Evolutionary conservation across 2,113 vertebrate genomes (phyloP).

Genomic region (Psammodynastes pulverulentus): DNA sequence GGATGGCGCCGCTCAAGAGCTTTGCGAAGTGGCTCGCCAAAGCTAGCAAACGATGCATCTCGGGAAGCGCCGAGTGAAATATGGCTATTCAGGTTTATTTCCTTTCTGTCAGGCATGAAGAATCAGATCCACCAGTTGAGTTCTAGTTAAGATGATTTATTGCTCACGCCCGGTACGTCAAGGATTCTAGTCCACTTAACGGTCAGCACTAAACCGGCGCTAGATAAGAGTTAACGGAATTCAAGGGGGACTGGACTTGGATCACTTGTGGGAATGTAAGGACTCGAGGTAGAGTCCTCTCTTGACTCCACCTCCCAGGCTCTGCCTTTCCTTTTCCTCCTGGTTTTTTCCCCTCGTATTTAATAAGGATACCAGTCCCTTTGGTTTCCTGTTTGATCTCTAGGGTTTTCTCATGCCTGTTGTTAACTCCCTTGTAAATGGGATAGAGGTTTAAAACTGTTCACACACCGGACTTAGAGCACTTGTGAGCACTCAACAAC

Average conservation of each 20-base stretch:
- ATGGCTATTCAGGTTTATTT: not conserved
- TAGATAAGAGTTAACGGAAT: not conserved
- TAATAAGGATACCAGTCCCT: not conserved
- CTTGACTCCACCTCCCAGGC: not conserved
- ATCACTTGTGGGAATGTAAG: not conserved
- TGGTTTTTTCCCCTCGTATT: not conserved
- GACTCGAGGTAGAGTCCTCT: not conserved
- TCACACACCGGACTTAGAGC: too few species aligned
- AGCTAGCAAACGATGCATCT: not conserved
- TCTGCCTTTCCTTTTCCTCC: not conserved
- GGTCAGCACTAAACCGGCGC: not conserved
- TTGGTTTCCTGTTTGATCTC: not conserved
- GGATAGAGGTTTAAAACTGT: not conserved
- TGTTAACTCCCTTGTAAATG: not conserved
- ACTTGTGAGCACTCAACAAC: too few species aligned
- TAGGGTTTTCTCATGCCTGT: not conserved
- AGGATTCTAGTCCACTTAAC: not conserved
- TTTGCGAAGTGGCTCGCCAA: not conserved
- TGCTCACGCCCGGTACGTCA: not conserved
- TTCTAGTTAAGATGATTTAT: not conserved
- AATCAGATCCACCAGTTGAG: not conserved
- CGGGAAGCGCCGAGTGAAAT: too few species aligned
- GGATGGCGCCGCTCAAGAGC: not conserved
- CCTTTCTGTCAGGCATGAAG: not conserved
- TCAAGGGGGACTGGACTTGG: not conserved